phyloP scores from a whole-genome alignment of 1,140 invertebrate genomes.

The Euwallacea fornicatus region DNA sequence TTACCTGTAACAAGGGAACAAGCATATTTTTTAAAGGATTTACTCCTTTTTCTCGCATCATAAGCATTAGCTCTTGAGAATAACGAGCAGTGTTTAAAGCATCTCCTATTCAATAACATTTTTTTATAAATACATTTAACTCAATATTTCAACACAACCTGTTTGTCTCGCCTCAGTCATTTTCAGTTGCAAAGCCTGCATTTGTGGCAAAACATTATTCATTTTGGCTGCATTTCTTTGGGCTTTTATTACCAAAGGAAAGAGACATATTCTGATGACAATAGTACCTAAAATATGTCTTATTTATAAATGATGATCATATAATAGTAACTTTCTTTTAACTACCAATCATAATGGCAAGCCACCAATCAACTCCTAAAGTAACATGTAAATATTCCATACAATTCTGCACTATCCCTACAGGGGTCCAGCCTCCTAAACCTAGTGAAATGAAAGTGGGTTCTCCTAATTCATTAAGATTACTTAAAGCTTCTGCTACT shows the following conservation, averaged over 20 bases:
- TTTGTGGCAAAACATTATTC: slow-evolving; percentile 78
- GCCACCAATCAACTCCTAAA: slow-evolving; percentile 87
- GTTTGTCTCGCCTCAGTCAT: slow-evolving; percentile 78
- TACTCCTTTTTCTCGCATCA: slow-evolving; percentile 79
- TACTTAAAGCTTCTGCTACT: slow-evolving; percentile 53
- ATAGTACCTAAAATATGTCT: slow-evolving; percentile 66
- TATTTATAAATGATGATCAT: background rate
- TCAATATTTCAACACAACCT: slow-evolving; percentile 61
- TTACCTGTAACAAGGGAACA: slow-evolving; percentile 78
- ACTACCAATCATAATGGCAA: slow-evolving; percentile 70
- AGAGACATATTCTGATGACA: slow-evolving; percentile 70
- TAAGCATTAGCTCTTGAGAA: slow-evolving; percentile 72
- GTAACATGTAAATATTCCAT: slow-evolving; percentile 81
- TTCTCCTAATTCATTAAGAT: slow-evolving; percentile 66
- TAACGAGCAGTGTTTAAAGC: slow-evolving; percentile 70
- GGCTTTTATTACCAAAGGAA: slow-evolving; percentile 79
- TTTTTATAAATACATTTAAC: background rate
- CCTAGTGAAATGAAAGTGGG: slow-evolving; percentile 78
- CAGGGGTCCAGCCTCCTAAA: slow-evolving; percentile 74
- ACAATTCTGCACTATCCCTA: slow-evolving; percentile 75
- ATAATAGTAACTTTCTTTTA: background rate
- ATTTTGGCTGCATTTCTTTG: slow-evolving; percentile 78
- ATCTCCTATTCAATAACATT: slow-evolving; percentile 20
- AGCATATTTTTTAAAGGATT: slow-evolving; percentile 80
- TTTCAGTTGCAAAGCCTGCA: slow-evolving; percentile 77